A percentile compares a stretch with the other conserved stretches of the same genome.
Evolutionary conservation across 2,888 invertebrate genomes (phyloP).

Genomic region (Pseudolycoriella hygida): DNA sequence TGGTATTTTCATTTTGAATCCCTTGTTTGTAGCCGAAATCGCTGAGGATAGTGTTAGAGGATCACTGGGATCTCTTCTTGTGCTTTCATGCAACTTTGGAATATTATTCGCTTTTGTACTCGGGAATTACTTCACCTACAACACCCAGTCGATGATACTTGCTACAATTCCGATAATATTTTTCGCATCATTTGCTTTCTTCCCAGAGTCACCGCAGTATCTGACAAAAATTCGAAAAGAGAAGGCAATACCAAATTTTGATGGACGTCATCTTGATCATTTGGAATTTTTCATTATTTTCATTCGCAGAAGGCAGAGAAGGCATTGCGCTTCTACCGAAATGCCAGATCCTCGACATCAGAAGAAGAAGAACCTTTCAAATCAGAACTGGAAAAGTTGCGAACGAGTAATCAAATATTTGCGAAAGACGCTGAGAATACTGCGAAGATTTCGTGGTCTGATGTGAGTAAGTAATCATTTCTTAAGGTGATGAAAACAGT

Average conservation of each 20-base stretch:
- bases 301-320: constrained; percentile 19
- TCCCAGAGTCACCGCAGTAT: constrained; percentile 25
- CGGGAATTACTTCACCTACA: constrained; percentile 20
- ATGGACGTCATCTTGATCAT: background rate
- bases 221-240: constrained; percentile 16
- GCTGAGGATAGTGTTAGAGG: constrained; percentile 25
- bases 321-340: constrained; percentile 22
- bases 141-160: constrained; percentile 16
- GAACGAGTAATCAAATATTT: background rate
- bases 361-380: background rate
- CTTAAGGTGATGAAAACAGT: no score
- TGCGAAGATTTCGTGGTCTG: background rate
- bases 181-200: constrained; percentile 17
- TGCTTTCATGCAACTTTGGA: constrained; percentile 22
- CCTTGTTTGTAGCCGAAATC: constrained; percentile 22
- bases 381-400: background rate
- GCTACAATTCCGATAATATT: constrained; percentile 17
- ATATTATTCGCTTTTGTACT: constrained; percentile 20
- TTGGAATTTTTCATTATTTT: background rate
- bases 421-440: background rate
- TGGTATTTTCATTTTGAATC: constrained; percentile 19
- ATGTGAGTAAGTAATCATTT: constrained; percentile 1
- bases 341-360: constrained; percentile 11
- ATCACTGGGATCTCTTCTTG: constrained; percentile 21
- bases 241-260: background rate